Conservation (phyloP, 1,140 invertebrate species). For the Euborellia annulipes region DNA sequence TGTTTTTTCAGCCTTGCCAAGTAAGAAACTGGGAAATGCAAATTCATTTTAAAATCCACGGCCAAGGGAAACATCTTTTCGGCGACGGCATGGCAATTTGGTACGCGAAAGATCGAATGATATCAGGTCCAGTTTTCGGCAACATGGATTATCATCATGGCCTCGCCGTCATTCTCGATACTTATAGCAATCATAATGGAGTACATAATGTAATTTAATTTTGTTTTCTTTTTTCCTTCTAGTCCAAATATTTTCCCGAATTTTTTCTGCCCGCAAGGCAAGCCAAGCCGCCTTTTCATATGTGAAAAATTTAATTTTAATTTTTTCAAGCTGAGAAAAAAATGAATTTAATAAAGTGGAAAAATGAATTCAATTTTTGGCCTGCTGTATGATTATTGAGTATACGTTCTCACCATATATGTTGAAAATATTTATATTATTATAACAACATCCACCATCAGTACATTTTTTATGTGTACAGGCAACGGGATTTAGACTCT, state of each 20-base stretch:
- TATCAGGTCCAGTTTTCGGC: constrained; percentile 82
- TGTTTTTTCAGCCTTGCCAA: constrained; percentile 52
- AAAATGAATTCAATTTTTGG: no score
- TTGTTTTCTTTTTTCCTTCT: constrained; percentile 1
- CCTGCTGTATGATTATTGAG: no score
- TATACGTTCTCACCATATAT: no score
- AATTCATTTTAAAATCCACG: constrained; percentile 92
- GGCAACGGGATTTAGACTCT: no score
- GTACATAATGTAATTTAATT: constrained; percentile 82
- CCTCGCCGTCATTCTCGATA: constrained; percentile 88
- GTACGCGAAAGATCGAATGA: constrained; percentile 86
- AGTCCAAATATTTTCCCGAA: background rate
- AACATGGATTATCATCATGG: constrained; percentile 86
- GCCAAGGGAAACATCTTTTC: constrained; percentile 85
- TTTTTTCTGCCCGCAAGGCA: no score
- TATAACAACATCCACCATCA: no score
- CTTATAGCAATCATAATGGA: constrained; percentile 99
- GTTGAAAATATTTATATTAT: no score
- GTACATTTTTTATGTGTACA: no score
- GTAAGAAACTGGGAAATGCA: constrained; percentile 92
- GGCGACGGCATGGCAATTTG: constrained; percentile 96
- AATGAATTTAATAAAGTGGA: no score
- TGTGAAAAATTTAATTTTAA: constrained; percentile 3
- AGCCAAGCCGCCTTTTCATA: no score
- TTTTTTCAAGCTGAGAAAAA: no score